Conservation (phyloP, 92 coral and sea anemone genomes). For the Parazoanthus atlanticus region DNA sequence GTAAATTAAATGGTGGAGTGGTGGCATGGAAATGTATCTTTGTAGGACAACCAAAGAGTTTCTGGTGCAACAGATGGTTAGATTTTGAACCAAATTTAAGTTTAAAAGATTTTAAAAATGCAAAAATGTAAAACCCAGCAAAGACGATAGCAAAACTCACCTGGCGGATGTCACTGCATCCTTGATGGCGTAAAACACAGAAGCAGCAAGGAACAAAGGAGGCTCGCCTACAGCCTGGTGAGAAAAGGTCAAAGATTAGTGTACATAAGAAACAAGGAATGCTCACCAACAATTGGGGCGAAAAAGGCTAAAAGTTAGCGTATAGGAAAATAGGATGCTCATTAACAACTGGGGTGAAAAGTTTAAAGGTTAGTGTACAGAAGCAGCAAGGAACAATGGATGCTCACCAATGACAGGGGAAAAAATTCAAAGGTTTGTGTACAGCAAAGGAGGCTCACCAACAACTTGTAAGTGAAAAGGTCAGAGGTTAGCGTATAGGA, state of each 20-base stretch:
- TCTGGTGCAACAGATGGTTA: too few species aligned
- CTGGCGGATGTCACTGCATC: slow-evolving; percentile 80
- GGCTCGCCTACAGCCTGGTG: slow-evolving; percentile 90
- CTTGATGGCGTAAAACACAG: slow-evolving; percentile 88
- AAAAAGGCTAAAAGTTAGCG: neutral
- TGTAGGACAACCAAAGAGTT: too few species aligned
- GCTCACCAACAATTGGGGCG: slow-evolving; percentile 10
- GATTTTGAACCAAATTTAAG: too few species aligned
- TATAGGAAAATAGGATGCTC: neutral
- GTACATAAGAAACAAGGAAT: slow-evolving; percentile 75
- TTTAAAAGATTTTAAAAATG: too few species aligned
- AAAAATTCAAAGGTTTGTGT: too few species aligned
- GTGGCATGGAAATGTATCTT: too few species aligned
- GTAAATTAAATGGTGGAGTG: too few species aligned
- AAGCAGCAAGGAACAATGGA: neutral
- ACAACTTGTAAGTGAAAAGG: too few species aligned
- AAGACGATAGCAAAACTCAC: slow-evolving; percentile 35
- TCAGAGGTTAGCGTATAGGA: too few species aligned
- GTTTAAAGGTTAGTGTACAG: neutral
- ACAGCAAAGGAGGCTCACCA: slow-evolving; percentile 52
- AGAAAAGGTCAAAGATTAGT: neutral
- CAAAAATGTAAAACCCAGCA: neutral
- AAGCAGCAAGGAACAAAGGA: slow-evolving; percentile 79
- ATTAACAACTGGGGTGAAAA: neutral
- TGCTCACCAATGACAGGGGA: too few species aligned